These are phyloP conservation scores for Caenorhabditis latens DNA, from an alignment of 1,140 invertebrate genomes.

Conservation along the genomic window DNA sequence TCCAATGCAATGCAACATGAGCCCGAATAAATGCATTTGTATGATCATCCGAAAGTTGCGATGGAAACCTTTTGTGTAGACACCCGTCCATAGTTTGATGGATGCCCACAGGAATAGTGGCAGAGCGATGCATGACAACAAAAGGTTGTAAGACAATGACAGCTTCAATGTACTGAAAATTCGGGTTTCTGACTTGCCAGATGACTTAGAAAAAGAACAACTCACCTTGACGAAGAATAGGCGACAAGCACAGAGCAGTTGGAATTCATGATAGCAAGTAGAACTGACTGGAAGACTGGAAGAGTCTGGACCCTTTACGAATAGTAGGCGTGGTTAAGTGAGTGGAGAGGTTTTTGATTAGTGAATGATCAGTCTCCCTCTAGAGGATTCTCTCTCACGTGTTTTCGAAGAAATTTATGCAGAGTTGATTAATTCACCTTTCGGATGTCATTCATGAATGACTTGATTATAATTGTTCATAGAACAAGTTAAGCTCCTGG, in stretches of 20 bases:
- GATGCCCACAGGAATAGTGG: not conserved
- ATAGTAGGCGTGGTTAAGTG: not conserved
- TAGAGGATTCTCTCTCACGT: not conserved
- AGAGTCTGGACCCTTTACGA: not conserved
- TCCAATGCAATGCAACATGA: not conserved
- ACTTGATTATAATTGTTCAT: not conserved
- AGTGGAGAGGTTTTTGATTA: not conserved
- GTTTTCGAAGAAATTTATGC: too few relatives aligned
- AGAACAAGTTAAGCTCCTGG: too few relatives aligned
- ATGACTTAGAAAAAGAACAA: too few relatives aligned
- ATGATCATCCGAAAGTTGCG: not conserved
- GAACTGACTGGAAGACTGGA: not conserved
- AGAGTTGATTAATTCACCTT: not conserved
- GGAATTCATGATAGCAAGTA: not conserved
- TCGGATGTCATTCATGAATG: not conserved
- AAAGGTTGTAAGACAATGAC: not conserved
- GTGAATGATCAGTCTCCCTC: not conserved
- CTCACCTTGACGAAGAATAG: not conserved
- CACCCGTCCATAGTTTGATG: not conserved
- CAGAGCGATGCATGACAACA: not conserved
- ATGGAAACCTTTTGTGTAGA: not conserved
- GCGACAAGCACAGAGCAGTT: not conserved
- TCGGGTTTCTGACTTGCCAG: not conserved
- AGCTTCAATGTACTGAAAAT: not conserved
- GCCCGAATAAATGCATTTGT: not conserved